Base-by-base conservation (phyloP, 2,888 invertebrate species). In the Physocephala rufipes region DNA sequence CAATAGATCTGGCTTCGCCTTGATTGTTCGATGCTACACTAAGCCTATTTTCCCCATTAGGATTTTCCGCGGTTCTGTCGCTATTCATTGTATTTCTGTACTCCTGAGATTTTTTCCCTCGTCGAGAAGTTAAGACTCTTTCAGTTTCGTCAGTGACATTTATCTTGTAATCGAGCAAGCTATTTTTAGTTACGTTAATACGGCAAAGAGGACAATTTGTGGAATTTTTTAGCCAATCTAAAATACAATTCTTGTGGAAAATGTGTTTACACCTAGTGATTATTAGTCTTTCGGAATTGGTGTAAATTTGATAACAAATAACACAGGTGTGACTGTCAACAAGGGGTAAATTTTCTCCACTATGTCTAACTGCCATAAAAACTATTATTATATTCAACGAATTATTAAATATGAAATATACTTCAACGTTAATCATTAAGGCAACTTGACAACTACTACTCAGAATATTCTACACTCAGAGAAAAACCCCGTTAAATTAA, bases 291-390 rank as follows among this genome's bases (percentile, higher is more conserved):
- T 51, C 51, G 19, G 1, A 1, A 51, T 51, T 51, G 19, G 36
- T 24, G 58, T 67, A 49, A 67, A 67, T 65, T 65, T 47, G 9
- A 47, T 65, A 36, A 65, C 66, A 66, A 16, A 66, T 30, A 16
- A 16, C 2, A 51, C 51, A 51, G 16, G 51, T 51, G 19, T 21
- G 16, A 51, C 19, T 51, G 19, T 51, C 51, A 51, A 21, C 19
- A 51, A 51, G 19, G 16, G 51, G 51, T 51, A 51, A 51, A 51
- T 51, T 51, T 51, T 51, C 51, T 51, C 1, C 51, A 21, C 51
- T 51, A 51, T 51, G 51, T 51, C 51, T 51, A 1, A 51, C 51
- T 19, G 51, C 51, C 51, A 51, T 51, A 21, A 51, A 51, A 51
- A 51, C 19, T 51, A n/a, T 51, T 2, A 51, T 19, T 21, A 51